These are phyloP conservation scores for Lateolabrax maculatus DNA, from an alignment of 2,797 vertebrate species.

Conservation along the genomic window DNA sequence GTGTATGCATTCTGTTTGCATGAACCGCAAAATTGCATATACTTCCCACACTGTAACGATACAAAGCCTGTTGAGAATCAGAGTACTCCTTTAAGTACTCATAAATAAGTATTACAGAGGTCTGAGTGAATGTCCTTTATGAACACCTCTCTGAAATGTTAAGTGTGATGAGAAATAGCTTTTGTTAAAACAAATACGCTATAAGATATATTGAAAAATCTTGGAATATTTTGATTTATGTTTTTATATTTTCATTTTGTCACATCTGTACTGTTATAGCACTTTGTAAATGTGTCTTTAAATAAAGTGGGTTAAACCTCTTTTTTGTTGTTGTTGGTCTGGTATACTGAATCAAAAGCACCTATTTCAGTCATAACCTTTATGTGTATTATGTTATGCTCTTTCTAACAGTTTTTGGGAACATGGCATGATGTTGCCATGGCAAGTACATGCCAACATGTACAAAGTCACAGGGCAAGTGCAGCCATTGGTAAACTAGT, in stretches of 20 bases:
- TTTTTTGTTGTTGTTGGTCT: not conserved
- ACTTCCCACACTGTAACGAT: too few species aligned
- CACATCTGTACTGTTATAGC: not conserved
- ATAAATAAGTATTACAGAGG: not conserved
- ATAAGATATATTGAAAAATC: not conserved
- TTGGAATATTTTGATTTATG: not conserved
- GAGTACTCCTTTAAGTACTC: too few species aligned
- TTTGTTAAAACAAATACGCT: not conserved
- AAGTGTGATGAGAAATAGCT: not conserved
- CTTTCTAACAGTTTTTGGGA: conserved; percentile 87
- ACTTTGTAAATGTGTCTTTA: not conserved
- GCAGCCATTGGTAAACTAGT: conserved; percentile 84
- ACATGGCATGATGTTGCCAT: conserved; percentile 91
- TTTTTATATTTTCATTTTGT: not conserved
- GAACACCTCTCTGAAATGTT: too few species aligned
- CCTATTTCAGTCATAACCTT: not conserved
- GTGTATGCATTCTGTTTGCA: too few species aligned
- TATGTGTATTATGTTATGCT: not conserved
- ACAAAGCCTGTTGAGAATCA: too few species aligned
- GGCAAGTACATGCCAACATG: conserved; percentile 83
- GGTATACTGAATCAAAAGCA: not conserved
- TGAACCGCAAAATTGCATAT: too few species aligned
- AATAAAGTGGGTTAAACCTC: not conserved
- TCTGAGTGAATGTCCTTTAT: not conserved
- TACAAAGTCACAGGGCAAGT: conserved; percentile 74